A percentile compares a stretch with the other conserved stretches of the same genome.
Evolutionary conservation across 2,888 invertebrate genomes (phyloP).

Genomic region (Andrena haemorrhoa): DNA sequence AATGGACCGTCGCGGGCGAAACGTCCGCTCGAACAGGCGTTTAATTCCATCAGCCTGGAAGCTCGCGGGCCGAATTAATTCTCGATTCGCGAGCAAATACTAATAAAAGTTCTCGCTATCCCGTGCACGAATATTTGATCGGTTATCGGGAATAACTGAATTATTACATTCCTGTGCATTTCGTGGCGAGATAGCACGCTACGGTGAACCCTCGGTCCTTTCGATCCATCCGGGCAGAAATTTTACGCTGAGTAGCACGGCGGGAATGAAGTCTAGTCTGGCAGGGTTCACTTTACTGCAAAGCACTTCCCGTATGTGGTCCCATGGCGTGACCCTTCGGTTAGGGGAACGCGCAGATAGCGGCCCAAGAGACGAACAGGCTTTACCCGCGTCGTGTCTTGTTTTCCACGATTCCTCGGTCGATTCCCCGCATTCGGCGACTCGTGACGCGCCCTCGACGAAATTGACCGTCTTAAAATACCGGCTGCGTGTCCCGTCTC

Average conservation of each 20-base stretch:
- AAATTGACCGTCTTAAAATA: slow-evolving; percentile 53
- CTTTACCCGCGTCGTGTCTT: background rate
- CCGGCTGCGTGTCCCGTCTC: slow-evolving; percentile 13
- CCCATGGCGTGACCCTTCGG: background rate
- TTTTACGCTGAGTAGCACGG: too few species aligned
- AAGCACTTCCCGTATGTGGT: too few species aligned
- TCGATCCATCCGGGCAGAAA: too few species aligned
- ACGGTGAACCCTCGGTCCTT: slow-evolving; percentile 1
- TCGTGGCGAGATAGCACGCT: background rate
- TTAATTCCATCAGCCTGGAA: background rate
- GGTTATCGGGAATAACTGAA: slow-evolving; percentile 26
- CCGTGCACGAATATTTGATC: background rate
- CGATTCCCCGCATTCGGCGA: slow-evolving; percentile 14
- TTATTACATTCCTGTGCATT: slow-evolving; percentile 41
- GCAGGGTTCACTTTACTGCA: too few species aligned
- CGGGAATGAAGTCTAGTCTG: too few species aligned
- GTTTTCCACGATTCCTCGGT: background rate
- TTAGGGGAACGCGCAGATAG: background rate
- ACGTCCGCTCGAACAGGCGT: background rate
- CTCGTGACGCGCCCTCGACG: slow-evolving; percentile 21
- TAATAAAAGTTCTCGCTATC: slow-evolving; percentile 10
- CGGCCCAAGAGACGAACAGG: background rate
- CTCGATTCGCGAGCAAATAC: background rate
- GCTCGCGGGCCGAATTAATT: background rate
- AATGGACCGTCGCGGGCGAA: background rate